Base-by-base conservation (phyloP, 1,140 invertebrate species). In the Lordiphosa clarofinis region DNA sequence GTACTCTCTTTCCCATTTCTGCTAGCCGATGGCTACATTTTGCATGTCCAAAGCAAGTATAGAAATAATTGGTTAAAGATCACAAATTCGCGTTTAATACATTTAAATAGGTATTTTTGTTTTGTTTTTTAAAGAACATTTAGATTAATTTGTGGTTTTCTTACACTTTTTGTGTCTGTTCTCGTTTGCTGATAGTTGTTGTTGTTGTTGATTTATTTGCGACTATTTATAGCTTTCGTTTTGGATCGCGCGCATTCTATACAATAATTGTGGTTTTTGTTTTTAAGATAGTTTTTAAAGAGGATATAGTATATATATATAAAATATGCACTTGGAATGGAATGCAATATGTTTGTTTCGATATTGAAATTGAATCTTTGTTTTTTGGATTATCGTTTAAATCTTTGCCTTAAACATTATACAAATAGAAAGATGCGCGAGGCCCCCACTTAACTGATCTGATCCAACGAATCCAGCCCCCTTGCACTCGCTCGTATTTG, bases 11-110 rank as follows among this genome's bases (percentile, higher is more conserved):
- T 7, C 7, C 28, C 28, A 8, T 31, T 8, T 28, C 1, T 6
- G 6, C n/a, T n/a, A n/a, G 24, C 24, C 1, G 6, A 5, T 2
- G 24, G 24, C 24, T 7, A 28, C 7, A 28, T 1, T 24, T 31
- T 7, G 28, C 28, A 31, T 31, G 15, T 36, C 6, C 28, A n/a
- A 39, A 36, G 9, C 53, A 54, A 37, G 24, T 53, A 59, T 52
- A 13, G 31, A 49, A 43, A 47, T 8, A 28, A 13, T 31, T 36
- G 54, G 21, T 50, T 82, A 68, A 82, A 84, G 78, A 84, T 84
- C 78, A 84, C 78, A 84, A 84, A 84, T 84, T 86, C 79, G 79
- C 79, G 79, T 84, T 84, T 78, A 86, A 84, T 84, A 84, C 78
- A 86, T 84, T 84, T 78, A 69, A 84, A 70, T 84, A 72, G 67